These are phyloP conservation scores for Ailuropoda melanoleuca DNA, from an alignment of 2,113 vertebrate species.

Conservation along the genomic window DNA sequence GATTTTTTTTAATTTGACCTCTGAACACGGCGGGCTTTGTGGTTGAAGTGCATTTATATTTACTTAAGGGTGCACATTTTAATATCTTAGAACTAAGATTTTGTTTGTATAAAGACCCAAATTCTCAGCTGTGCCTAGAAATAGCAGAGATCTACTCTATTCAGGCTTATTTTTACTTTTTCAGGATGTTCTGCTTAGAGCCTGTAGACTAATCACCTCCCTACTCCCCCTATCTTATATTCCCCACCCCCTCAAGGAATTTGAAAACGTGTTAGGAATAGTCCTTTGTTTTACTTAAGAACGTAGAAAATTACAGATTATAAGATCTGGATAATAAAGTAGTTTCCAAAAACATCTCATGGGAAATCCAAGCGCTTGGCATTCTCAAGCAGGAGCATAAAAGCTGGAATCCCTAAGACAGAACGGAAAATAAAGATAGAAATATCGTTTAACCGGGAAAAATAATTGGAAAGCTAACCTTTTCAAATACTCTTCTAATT, in stretches of 20 bases:
- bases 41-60: conserved; percentile 63
- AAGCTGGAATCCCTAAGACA: conserved; percentile 40
- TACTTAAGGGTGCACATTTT: conserved; percentile 67
- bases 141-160: conserved; percentile 57
- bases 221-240: conserved; percentile 41
- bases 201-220: conserved; percentile 58
- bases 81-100: conserved; percentile 50
- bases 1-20: conserved; percentile 68
- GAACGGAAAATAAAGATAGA: conserved; percentile 50
- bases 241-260: conserved; percentile 67
- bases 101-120: conserved; percentile 65
- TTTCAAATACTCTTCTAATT: conserved; percentile 37
- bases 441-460: conserved; percentile 49
- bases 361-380: conserved; percentile 54
- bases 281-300: conserved; percentile 63
- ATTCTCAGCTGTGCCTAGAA: conserved; percentile 70
- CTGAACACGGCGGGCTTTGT: conserved; percentile 54
- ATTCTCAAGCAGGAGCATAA: conserved; percentile 57
- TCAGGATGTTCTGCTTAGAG: conserved; percentile 50
- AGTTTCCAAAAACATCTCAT: conserved; percentile 39
- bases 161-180: conserved; percentile 74
- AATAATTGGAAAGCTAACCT: neutral
- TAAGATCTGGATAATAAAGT: conserved; percentile 54
- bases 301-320: conserved; percentile 55
- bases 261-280: conserved; percentile 76